Base-by-base conservation (phyloP, 92 coral and sea anemone genomes). In the Epizoanthus scotinus region DNA sequence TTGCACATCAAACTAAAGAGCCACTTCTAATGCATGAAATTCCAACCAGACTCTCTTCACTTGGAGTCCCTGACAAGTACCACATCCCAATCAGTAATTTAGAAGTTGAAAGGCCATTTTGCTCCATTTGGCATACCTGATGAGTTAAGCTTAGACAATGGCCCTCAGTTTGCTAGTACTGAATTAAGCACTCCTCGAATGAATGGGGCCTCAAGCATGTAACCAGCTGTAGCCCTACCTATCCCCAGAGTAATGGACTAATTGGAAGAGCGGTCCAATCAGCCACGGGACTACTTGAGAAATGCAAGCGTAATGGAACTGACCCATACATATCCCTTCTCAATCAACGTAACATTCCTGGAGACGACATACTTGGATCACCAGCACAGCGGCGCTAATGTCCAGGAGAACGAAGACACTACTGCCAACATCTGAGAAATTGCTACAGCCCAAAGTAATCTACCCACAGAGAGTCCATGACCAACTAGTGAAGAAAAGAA, bases 1-100 rank as follows among this genome's bases (percentile, higher is more conserved):
- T 88, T 75, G 70, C 19, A 72, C 79, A 49, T 57, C 89, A 14
- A 81, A 86, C 42, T 82, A n/a, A n/a, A n/a, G n/a, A n/a, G n/a
- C n/a, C n/a, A n/a, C n/a, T n/a, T n/a, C n/a, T n/a, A n/a, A n/a
- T 73, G 8, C 61, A 86, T 29, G 81, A 79, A 20, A 73, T 73
- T 20, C 66, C 85, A 18, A 65, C 63, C 49, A 66, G 58, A 17
- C 73, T 47, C 56, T 78, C 44, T 85, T 78, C 40, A 78, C 78
- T 20, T 78, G 84, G 73, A 78, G 38, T 63, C 88, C 14, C 54
- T 71, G 58, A 26, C 79, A 19, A 62, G 59, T 34, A n/a, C n/a
- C n/a, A n/a, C n/a, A n/a, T n/a, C n/a, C n/a, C n/a, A n/a, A n/a
- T n/a, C n/a, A n/a, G n/a, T 87, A n/a, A 78, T 83, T 44, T 44